A percentile compares a stretch with the other conserved stretches of the same genome.
Conservation (phyloP, 2,797 vertebrate species). For the Buphagus erythrorhynchus region DNA sequence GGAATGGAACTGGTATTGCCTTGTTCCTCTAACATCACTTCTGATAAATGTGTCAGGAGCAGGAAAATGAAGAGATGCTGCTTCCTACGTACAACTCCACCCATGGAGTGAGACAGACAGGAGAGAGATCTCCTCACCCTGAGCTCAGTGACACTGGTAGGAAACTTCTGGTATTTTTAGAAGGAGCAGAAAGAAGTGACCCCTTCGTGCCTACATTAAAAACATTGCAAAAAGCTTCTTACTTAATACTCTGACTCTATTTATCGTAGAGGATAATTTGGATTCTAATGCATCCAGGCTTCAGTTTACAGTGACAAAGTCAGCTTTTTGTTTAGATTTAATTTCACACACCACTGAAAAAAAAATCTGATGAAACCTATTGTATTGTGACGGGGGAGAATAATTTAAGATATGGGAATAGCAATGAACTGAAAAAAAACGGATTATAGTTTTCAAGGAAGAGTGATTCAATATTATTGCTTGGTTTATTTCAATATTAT, state of each 20-base stretch:
- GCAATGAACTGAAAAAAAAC: not conserved
- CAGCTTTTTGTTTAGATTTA: conserved; percentile 3
- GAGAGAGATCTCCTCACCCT: not conserved
- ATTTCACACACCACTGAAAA: conserved; percentile 49
- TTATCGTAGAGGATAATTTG: not conserved
- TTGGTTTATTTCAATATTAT: conserved; percentile 1
- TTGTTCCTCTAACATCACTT: not conserved
- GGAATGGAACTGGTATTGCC: not conserved
- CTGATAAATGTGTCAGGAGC: not conserved
- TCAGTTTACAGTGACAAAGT: not conserved
- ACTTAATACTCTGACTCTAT: not conserved
- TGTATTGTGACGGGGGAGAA: not conserved
- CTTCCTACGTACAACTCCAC: not conserved
- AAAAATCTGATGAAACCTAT: not conserved
- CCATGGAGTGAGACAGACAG: not conserved
- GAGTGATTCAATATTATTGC: conserved; percentile 5
- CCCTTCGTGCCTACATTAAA: not conserved
- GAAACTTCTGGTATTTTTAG: not conserved
- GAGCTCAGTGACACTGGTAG: not conserved
- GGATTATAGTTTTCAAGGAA: conserved; percentile 5
- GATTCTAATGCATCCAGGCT: not conserved
- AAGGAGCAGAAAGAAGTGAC: not conserved
- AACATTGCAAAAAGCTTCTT: not conserved
- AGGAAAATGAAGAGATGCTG: not conserved
- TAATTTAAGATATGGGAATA: not conserved